Base-by-base conservation (phyloP, 2,113 vertebrate genomes). In the Odontesthes bonariensis region DNA sequence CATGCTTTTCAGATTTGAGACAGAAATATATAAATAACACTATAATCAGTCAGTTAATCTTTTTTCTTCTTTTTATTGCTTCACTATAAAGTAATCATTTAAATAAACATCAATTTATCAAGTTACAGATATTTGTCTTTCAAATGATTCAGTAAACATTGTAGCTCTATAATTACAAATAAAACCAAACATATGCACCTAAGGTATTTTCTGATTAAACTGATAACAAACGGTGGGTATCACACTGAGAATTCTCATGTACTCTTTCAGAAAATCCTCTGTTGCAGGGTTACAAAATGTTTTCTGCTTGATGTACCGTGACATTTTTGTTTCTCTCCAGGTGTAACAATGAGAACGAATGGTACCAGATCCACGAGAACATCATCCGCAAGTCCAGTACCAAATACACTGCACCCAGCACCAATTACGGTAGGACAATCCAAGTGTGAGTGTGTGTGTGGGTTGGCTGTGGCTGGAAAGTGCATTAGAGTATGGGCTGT, bases 381-480 rank as follows among this genome's bases (percentile, higher is more conserved):
- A 99, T 99, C 87, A 98, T 99, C 87, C 96, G 97, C 81, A 99
- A 98, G 90, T 98, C 97, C 88, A 99, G 97, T 79, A 97, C 96
- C 92, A 99, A 99, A 78, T 99, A 98, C 93, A 97, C 97, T 0
- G 96, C 96, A 7, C 96, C 98, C 79, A 98, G 97, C 88, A 97
- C 96, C 82, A 98, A 97, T 94, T 99, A 99, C 13, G 98, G 98
- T 99, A 95, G 68, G 92, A 75, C 5, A 7, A 0, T 14, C 35
- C 2, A 11, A 6, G 66, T 0, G 22, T 69, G 33, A 17, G 23
- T 64, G 38, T 59, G 33, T 62, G 59, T 20, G 22, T 31, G 8
- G 14, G 5, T 62, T 23, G 10, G 27, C 27, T 27, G 27, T 27
- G 27, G 27, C 27, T 27, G 27, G 27, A 27, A 27, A 27, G 2